phyloP scores from a whole-genome alignment of 1,140 invertebrate genomes.

The Sweltsa coloradensis region DNA sequence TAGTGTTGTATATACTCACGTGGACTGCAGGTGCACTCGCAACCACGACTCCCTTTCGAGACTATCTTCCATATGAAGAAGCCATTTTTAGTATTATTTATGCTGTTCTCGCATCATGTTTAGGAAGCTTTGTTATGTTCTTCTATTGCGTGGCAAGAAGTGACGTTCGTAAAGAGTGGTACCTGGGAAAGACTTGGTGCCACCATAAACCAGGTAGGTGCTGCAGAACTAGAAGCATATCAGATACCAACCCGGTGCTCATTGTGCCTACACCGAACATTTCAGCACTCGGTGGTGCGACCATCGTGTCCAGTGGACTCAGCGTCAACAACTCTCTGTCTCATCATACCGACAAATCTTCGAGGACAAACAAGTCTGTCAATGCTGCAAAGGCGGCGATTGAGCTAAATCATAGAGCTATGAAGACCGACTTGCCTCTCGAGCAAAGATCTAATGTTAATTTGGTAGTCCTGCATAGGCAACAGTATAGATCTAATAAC shows the following conservation, averaged over 20 bases:
- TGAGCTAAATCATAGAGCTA: conserved; percentile 6
- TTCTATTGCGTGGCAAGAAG: conserved; percentile 75
- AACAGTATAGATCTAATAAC: conserved; percentile 54
- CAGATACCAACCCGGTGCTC: conserved; percentile 40
- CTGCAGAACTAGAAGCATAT: conserved; percentile 49
- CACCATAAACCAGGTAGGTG: conserved; percentile 43
- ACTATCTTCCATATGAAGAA: conserved; percentile 52
- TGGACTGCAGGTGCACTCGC: conserved; percentile 62
- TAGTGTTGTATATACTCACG: conserved; percentile 60
- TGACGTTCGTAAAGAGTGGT: conserved; percentile 67
- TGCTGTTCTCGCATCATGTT: conserved; percentile 48
- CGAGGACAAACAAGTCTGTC: conserved; percentile 27
- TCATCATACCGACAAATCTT: no score
- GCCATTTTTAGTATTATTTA: conserved; percentile 68
- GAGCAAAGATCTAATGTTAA: conserved; percentile 35
- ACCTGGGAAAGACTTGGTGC: conserved; percentile 44
- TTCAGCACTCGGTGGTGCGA: conserved; percentile 19
- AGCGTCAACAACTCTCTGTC: conserved; percentile 23
- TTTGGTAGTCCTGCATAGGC: conserved; percentile 50
- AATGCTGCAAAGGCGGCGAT: conserved; percentile 9
- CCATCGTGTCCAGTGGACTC: conserved; percentile 19
- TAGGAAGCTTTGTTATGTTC: conserved; percentile 72
- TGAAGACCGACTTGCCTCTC: not conserved
- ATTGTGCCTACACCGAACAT: conserved; percentile 18
- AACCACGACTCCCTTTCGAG: conserved; percentile 47